Conservation (phyloP, 2,797 vertebrate species). For the Arremon aurantiirostris region DNA sequence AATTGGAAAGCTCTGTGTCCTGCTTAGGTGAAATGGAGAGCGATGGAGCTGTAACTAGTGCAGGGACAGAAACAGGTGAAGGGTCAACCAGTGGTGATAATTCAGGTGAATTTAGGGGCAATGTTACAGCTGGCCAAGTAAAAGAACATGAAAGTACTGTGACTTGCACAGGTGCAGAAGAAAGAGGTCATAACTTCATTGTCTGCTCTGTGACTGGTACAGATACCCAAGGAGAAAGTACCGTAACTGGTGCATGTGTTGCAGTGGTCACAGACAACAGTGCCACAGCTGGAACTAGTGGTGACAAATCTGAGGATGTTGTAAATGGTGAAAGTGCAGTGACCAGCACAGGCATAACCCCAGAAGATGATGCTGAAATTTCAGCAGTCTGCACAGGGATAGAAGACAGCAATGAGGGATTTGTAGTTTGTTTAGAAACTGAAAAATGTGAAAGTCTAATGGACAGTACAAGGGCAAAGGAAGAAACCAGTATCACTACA, state of each 20-base stretch:
- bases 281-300: neutral
- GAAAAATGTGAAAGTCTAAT: conserved; percentile 68
- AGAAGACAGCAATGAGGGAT: conserved; percentile 68
- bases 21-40: conserved; percentile 71
- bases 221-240: conserved; percentile 52
- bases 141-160: conserved; percentile 73
- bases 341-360: conserved; percentile 80
- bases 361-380: conserved; percentile 73
- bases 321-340: conserved; percentile 75
- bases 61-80: conserved; percentile 72
- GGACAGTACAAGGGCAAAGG: conserved; percentile 66
- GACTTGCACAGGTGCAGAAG: conserved; percentile 74
- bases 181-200: conserved; percentile 55
- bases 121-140: conserved; percentile 1
- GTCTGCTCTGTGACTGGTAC: conserved; percentile 62
- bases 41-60: conserved; percentile 79
- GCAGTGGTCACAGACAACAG: neutral
- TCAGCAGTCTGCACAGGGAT: conserved; percentile 67
- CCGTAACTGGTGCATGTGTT: conserved; percentile 46
- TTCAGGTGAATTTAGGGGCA: conserved; percentile 40
- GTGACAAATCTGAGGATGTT: conserved; percentile 59
- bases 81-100: conserved; percentile 46
- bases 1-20: conserved; percentile 42
- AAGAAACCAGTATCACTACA: neutral
- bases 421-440: conserved; percentile 61